phyloP scores from a whole-genome alignment of 2,797 vertebrate species.

The Aquila chrysaetos region DNA sequence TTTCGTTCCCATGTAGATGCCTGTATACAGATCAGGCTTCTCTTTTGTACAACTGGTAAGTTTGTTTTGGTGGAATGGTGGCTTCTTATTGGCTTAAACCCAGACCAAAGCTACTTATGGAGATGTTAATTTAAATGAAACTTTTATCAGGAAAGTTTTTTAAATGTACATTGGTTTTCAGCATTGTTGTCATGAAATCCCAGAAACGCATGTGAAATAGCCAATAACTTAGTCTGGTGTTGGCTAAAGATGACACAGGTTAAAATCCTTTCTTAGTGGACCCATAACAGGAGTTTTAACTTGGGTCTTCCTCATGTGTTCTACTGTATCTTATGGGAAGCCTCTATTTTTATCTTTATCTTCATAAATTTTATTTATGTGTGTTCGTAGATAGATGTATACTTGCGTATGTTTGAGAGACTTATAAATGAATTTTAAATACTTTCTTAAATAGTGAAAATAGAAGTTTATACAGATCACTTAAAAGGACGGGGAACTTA shows the following conservation, averaged over 20 bases:
- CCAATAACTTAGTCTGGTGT: neutral
- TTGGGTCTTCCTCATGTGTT: neutral
- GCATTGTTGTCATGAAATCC: neutral
- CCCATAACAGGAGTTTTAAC: neutral
- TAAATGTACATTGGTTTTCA: accelerated
- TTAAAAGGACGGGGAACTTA: neutral
- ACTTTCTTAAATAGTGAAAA: neutral
- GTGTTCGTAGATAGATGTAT: neutral
- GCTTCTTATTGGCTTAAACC: neutral
- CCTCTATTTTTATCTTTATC: neutral
- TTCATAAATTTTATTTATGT: neutral
- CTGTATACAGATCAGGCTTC: neutral
- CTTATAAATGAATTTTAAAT: neutral
- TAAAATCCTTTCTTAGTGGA: neutral
- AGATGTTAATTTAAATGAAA: neutral
- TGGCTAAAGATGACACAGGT: neutral
- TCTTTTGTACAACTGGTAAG: neutral
- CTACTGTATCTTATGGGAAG: neutral
- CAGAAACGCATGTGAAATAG: neutral
- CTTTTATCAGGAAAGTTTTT: neutral
- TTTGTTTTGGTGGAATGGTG: neutral
- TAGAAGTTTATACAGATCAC: neutral
- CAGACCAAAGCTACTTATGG: neutral
- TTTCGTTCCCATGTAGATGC: neutral
- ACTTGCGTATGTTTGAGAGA: neutral